phyloP scores from a whole-genome alignment of 2,888 invertebrate genomes.

The Coenonympha arcania region DNA sequence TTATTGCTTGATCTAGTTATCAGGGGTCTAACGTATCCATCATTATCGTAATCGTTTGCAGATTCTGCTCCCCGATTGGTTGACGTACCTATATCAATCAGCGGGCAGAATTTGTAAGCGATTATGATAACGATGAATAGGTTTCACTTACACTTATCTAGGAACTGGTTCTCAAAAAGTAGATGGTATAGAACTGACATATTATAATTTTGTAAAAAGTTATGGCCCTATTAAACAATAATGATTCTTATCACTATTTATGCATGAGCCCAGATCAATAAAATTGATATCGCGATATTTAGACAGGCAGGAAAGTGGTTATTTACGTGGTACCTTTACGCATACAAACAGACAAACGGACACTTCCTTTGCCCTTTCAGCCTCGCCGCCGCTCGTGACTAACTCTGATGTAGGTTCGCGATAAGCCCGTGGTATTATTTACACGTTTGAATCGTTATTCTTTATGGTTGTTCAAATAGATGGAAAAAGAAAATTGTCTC shows the following conservation, averaged over 20 bases:
- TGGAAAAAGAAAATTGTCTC: constrained; percentile 11
- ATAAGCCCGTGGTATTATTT: constrained; percentile 46
- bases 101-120: too few relatives aligned
- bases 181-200: background rate
- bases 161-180: too few relatives aligned
- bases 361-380: constrained; percentile 49
- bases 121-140: too few relatives aligned
- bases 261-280: constrained; percentile 20
- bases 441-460: constrained; percentile 28
- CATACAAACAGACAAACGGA: constrained; percentile 47
- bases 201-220: background rate
- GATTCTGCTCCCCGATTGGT: too few relatives aligned
- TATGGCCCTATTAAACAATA: constrained; percentile 7
- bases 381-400: constrained; percentile 60
- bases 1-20: too few relatives aligned
- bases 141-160: too few relatives aligned
- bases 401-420: constrained; percentile 53
- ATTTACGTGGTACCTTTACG: constrained; percentile 41
- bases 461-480: constrained; percentile 21
- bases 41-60: too few relatives aligned
- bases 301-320: constrained; percentile 29
- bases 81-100: too few relatives aligned
- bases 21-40: too few relatives aligned
- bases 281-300: constrained; percentile 28
- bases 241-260: constrained; percentile 10